Percentiles rank a stretch among this genome's conserved stretches.
Evolutionary conservation across 2,113 vertebrate genomes (phyloP).

Genomic region (Oncorhynchus kisutch): DNA sequence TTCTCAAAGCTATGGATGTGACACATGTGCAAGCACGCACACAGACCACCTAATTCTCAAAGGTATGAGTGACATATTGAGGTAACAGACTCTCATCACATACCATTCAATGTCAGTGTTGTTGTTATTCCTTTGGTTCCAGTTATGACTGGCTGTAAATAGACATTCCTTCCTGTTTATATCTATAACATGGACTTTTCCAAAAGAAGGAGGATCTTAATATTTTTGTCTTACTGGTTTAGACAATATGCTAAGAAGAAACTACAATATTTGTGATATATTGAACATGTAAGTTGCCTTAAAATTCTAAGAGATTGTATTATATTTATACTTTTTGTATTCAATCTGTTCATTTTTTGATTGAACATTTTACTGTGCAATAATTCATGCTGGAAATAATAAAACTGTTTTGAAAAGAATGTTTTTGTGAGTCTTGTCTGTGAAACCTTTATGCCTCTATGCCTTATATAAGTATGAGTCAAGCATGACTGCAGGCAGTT

Average conservation of each 20-base stretch:
- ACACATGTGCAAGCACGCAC: slow-evolving; percentile 6
- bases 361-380: slow-evolving; percentile 52
- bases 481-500: too few relatives aligned
- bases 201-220: slow-evolving; percentile 46
- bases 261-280: slow-evolving; percentile 63
- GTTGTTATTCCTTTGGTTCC: slow-evolving; percentile 50
- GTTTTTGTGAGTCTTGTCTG: neutral
- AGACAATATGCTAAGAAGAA: slow-evolving; percentile 66
- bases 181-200: slow-evolving; percentile 53
- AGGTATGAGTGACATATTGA: neutral
- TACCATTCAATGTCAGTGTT: slow-evolving; percentile 27
- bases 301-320: slow-evolving; percentile 62
- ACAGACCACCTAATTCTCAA: neutral
- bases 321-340: slow-evolving; percentile 79
- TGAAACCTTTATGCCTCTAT: neutral
- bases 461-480: neutral
- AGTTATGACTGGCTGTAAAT: slow-evolving; percentile 55
- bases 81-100: neutral
- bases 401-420: slow-evolving; percentile 53
- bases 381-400: slow-evolving; percentile 64
- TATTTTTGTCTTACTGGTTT: slow-evolving; percentile 77
- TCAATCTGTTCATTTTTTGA: slow-evolving; percentile 65
- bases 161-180: slow-evolving; percentile 38
- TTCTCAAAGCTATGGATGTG: too few relatives aligned
- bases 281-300: slow-evolving; percentile 63